Evolutionary conservation across 1,140 invertebrate genomes (phyloP).

Genomic region (Portunus trituberculatus): DNA sequence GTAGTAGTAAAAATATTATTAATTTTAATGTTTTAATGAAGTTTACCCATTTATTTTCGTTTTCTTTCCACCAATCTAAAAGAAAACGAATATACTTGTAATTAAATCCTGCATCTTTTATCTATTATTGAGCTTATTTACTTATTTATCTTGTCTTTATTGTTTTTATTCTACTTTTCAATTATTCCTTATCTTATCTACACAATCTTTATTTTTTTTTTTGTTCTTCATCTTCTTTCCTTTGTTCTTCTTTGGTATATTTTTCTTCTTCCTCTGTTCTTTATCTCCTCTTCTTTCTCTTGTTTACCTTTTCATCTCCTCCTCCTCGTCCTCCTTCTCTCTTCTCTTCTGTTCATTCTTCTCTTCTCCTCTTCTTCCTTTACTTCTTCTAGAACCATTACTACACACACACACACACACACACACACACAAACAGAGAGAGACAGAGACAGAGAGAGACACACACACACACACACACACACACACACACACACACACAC

Average conservation of each 20-base stretch:
- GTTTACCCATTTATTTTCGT: not conserved
- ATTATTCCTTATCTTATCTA: not conserved
- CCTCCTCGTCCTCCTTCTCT: not conserved
- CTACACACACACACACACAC: not conserved
- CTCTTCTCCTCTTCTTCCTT: not conserved
- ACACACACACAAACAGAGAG: not conserved
- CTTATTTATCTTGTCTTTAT: not conserved
- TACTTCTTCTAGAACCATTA: not conserved
- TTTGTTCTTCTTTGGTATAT: not conserved
- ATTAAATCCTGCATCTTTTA: no score
- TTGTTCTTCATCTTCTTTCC: no score
- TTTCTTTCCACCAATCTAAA: not conserved
- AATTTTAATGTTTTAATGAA: not conserved
- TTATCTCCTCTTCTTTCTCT: not conserved
- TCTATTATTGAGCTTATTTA: not conserved
- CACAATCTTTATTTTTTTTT: not conserved
- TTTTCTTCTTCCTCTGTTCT: not conserved
- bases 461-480: slow-evolving; percentile 18
- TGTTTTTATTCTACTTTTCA: not conserved
- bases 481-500: slow-evolving; percentile 20
- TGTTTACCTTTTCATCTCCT: not conserved
- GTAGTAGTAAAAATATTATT: not conserved
- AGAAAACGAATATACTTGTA: no score
- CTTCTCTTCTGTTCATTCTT: not conserved
- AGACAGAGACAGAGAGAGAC: not conserved